These are phyloP conservation scores for Phymorhynchus buccinoides DNA, from an alignment of 1,140 invertebrate genomes.

Conservation along the genomic window DNA sequence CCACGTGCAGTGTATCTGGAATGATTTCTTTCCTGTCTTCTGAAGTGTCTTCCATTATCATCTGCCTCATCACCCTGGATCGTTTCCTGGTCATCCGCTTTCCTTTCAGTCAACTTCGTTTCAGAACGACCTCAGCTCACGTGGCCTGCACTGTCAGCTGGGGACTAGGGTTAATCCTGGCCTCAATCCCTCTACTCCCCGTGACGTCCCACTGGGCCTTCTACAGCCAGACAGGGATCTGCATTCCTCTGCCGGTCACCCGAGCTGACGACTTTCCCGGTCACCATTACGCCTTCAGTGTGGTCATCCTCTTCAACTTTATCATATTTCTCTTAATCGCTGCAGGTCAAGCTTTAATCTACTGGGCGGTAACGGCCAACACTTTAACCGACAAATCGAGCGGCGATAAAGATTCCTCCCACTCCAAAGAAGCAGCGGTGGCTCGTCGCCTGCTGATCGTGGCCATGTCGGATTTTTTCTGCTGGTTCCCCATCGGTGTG, in stretches of 20 bases:
- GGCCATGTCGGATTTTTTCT: conserved; percentile 24
- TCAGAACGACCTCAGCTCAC: conserved; percentile 32
- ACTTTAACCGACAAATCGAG: not conserved
- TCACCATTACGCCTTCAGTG: conserved; percentile 43
- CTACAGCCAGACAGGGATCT: conserved; percentile 47
- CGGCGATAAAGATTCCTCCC: not conserved
- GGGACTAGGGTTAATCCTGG: conserved; percentile 38
- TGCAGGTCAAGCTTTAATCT: conserved; percentile 47
- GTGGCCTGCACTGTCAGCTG: conserved; percentile 33
- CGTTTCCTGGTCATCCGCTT: conserved; percentile 55
- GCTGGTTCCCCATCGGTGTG: conserved; percentile 29
- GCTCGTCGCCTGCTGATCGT: conserved; percentile 4
- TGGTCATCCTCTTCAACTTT: conserved; percentile 48
- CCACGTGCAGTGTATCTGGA: conserved; percentile 57
- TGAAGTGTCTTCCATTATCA: conserved; percentile 51
- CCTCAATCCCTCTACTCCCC: conserved; percentile 30
- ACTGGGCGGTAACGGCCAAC: conserved; percentile 25
- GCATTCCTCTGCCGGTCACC: conserved; percentile 49
- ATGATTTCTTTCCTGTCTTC: conserved; percentile 52
- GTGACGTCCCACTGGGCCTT: conserved; percentile 15
- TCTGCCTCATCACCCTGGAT: conserved; percentile 57
- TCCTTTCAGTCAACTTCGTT: conserved; percentile 45
- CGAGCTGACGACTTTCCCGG: conserved; percentile 21
- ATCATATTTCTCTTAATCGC: conserved; percentile 28
- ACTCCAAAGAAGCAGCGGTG: conserved; percentile 17